Conservation (phyloP, 1,140 invertebrate genomes). For the Nymphalis io region DNA sequence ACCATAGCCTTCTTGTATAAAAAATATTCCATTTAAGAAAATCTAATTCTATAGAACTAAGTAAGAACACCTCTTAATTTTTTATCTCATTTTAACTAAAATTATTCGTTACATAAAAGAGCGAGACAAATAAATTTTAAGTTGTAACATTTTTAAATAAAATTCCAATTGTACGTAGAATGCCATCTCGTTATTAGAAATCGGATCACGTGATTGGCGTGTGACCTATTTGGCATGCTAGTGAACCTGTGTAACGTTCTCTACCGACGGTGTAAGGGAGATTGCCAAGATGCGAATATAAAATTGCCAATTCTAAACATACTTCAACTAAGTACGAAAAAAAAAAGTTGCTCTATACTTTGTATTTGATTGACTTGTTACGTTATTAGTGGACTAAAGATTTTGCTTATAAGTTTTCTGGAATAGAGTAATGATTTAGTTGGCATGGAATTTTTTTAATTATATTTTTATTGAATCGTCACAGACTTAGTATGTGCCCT, state of each 20-base stretch:
- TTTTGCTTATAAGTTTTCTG: background rate
- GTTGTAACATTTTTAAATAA: background rate
- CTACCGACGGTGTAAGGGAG: slow-evolving; percentile 9
- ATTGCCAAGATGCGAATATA: slow-evolving; percentile 3
- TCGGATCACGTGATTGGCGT: slow-evolving; percentile 16
- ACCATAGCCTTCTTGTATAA: too few relatives aligned
- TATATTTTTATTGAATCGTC: too few relatives aligned
- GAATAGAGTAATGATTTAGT: too few relatives aligned
- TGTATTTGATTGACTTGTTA: background rate
- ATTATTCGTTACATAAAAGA: background rate
- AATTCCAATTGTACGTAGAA: background rate
- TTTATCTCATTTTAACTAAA: too few relatives aligned
- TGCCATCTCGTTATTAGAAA: slow-evolving; percentile 12
- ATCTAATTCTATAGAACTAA: too few relatives aligned
- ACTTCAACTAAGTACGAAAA: background rate
- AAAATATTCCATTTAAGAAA: too few relatives aligned
- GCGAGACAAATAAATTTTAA: background rate
- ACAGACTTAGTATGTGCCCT: too few relatives aligned
- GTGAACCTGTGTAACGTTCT: background rate
- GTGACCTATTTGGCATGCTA: slow-evolving; percentile 23
- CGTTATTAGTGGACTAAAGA: too few relatives aligned
- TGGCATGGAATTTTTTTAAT: too few relatives aligned
- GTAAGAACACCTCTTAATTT: too few relatives aligned
- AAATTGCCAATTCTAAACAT: slow-evolving; percentile 17
- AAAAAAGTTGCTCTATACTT: background rate